These are phyloP conservation scores for Agrotis clavis DNA, from an alignment of 2,888 invertebrate species.

Conservation along the genomic window DNA sequence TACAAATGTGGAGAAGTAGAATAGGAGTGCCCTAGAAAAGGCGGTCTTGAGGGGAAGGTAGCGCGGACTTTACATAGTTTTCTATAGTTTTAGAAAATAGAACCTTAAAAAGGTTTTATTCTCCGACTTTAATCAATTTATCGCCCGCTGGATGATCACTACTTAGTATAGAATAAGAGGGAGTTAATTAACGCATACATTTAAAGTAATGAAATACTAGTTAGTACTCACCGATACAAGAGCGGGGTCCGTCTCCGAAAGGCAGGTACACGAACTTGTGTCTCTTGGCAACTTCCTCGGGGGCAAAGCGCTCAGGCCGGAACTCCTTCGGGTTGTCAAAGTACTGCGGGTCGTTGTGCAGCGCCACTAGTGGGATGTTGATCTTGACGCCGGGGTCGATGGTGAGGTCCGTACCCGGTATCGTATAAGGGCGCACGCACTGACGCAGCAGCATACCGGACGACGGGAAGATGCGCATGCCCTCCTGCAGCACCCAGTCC, in stretches of 20 bases:
- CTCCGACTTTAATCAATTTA: too few species aligned
- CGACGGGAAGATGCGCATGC: slow-evolving; percentile 79
- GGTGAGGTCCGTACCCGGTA: slow-evolving; percentile 71
- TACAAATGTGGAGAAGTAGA: too few species aligned
- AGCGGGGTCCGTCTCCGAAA: slow-evolving; percentile 79
- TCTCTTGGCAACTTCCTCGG: slow-evolving; percentile 65
- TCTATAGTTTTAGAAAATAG: too few species aligned
- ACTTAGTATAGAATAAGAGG: neutral
- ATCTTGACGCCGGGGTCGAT: slow-evolving; percentile 70
- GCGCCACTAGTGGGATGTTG: slow-evolving; percentile 73
- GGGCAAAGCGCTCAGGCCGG: slow-evolving; percentile 77
- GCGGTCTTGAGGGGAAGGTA: too few species aligned
- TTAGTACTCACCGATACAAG: slow-evolving; percentile 76
- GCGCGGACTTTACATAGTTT: too few species aligned
- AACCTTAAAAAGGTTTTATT: too few species aligned
- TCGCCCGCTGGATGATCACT: too few species aligned
- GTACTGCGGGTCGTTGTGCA: slow-evolving; percentile 79
- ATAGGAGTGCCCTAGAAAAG: too few species aligned
- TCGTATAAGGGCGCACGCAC: slow-evolving; percentile 69
- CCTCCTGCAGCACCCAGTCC: slow-evolving; percentile 78
- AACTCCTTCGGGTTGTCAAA: slow-evolving; percentile 78
- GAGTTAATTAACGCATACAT: neutral
- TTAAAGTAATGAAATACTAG: neutral
- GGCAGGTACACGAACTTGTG: slow-evolving; percentile 77
- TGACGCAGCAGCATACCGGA: slow-evolving; percentile 70